Percentiles rank a stretch among this genome's conserved stretches.
phyloP scores from a whole-genome alignment of 2,888 invertebrate species.

The Acrobeloides nanus region DNA sequence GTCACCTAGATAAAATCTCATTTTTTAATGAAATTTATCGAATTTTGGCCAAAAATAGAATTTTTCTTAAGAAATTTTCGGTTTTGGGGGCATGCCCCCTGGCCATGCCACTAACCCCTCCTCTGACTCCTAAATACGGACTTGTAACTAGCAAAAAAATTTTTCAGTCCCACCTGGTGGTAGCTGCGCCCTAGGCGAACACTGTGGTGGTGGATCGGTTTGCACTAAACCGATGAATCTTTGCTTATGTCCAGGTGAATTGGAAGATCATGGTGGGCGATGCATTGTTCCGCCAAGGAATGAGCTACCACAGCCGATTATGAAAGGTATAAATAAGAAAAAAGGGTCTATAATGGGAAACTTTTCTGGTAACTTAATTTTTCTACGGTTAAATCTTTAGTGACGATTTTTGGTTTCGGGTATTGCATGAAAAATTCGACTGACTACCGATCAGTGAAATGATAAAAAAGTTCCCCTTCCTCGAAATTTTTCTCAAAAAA shows the following conservation, averaged over 20 bases:
- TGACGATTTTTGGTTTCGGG: too few species aligned
- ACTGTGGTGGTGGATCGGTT: slow-evolving; percentile 46
- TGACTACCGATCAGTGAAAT: too few species aligned
- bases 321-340: too few species aligned
- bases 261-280: slow-evolving; percentile 42
- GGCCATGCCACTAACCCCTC: slow-evolving; percentile 4
- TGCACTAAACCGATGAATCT: slow-evolving; percentile 43
- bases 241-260: slow-evolving; percentile 48
- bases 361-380: too few species aligned
- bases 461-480: too few species aligned
- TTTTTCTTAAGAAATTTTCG: too few species aligned
- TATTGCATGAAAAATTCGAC: too few species aligned
- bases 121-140: neutral
- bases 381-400: too few species aligned
- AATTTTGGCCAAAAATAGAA: too few species aligned
- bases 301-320: neutral
- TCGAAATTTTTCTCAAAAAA: too few species aligned
- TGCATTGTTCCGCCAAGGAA: slow-evolving; percentile 24
- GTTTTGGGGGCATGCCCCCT: too few species aligned
- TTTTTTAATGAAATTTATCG: slow-evolving; percentile 9
- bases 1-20: neutral
- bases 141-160: slow-evolving; percentile 5
- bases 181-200: slow-evolving; percentile 42
- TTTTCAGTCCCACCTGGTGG: slow-evolving; percentile 28
- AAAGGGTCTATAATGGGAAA: too few species aligned